Conservation (phyloP, 2,888 invertebrate species). For the Ochropleura plecta region DNA sequence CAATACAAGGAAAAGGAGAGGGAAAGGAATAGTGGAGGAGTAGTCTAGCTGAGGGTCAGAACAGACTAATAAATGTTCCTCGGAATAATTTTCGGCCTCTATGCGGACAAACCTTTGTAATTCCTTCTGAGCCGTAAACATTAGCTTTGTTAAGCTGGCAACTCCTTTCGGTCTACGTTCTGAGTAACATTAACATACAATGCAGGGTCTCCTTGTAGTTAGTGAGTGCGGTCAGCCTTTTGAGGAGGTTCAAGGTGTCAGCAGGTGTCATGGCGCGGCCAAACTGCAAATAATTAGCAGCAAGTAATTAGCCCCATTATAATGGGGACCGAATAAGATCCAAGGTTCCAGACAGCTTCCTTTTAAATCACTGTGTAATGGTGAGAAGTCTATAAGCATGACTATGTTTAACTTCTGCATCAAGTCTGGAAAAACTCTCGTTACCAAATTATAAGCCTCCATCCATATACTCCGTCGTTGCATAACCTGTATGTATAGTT, state of each 20-base stretch:
- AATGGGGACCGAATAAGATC: slow-evolving; percentile 30
- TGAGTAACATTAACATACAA: slow-evolving; percentile 57
- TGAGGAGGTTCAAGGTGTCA: slow-evolving; percentile 53
- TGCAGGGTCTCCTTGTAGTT: slow-evolving; percentile 31
- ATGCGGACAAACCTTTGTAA: not conserved
- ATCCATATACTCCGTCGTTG: not conserved
- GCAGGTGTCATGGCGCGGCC: slow-evolving; percentile 21
- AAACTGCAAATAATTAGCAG: slow-evolving; percentile 43
- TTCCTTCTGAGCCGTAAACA: slow-evolving; percentile 31
- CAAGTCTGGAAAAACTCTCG: not conserved
- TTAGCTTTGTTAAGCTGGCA: slow-evolving; percentile 24
- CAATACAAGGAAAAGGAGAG: not conserved
- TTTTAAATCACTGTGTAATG: slow-evolving; percentile 4
- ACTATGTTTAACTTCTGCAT: not conserved
- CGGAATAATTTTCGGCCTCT: not conserved
- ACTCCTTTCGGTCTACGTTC: slow-evolving; percentile 34
- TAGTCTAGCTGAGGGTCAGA: not conserved
- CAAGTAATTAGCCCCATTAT: slow-evolving; percentile 44
- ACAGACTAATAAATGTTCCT: not conserved
- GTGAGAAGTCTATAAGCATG: not conserved
- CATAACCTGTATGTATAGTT: not conserved
- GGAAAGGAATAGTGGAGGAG: not conserved
- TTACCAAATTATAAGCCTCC: not conserved
- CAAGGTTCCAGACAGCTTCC: slow-evolving; percentile 33
- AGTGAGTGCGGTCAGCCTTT: slow-evolving; percentile 38